Evolutionary conservation across 1,140 invertebrate genomes (phyloP), one percentile per base, ranked within the genome.

Genomic region (Doryteuthis pealeii): DNA sequence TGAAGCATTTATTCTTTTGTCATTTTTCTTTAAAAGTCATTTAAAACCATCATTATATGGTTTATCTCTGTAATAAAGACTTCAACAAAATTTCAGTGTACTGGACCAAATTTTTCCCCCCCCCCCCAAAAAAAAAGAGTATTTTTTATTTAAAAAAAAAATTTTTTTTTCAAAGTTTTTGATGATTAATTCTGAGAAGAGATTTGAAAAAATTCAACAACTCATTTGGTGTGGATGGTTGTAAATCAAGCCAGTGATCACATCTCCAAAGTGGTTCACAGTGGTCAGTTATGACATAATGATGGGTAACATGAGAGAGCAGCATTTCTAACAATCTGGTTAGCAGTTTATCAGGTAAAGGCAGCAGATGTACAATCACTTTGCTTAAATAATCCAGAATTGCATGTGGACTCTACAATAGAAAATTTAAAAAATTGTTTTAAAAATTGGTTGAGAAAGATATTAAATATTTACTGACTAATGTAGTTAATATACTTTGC

Each of bases 291-390:
- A 18, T 12, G 22, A 68, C 31, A 10, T 32, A 33, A 30, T 68
- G 66, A 68, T 68, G 66, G 8, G 66, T 68, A 3, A 68, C 8
- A 33, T 68, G 66, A 68, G 66, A 68, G 18, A 68, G 32, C 4
- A 68, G 31, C 26, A 31, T 18, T 8, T 68, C 66, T 8, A 68
- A 22, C n/a, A 68, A 30, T 2, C 10, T 18, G 32, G 18, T 31
- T 6, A 31, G 18, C 66, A 68, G 6, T 15, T 5, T 18, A 8
- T 31, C 28, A 32, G 66, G n/a, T 33, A 68, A 33, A 6, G 66
- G 66, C 10, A 32, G 28, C 15, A 68, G 66, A 6, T 26, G 26
- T 14, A 62, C 54, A 62, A 62, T 28, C 18, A 62, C 54, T 62
- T 62, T 62, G 26, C 26, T 62, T 0, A 62, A 28, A 28, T 62